Conservation (phyloP, 1,140 invertebrate species). For the Yoshiicerus persimilis region DNA sequence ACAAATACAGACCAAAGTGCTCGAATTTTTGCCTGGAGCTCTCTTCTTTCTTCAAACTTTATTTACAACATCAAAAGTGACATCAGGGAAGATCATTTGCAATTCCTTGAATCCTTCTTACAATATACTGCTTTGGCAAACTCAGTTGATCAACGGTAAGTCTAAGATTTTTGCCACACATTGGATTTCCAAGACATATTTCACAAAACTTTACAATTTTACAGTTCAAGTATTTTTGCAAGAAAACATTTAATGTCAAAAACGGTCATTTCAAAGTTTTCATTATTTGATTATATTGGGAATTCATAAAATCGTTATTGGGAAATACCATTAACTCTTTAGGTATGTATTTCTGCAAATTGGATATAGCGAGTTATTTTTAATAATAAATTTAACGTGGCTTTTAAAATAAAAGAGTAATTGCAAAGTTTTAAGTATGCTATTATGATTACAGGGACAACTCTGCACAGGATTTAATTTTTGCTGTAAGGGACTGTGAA, state of each 20-base stretch:
- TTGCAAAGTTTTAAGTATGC: not conserved
- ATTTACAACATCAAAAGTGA: conserved; percentile 58
- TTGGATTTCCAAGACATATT: too few relatives aligned
- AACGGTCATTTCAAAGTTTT: too few relatives aligned
- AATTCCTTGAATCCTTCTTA: conserved; percentile 54
- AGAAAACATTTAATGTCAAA: too few relatives aligned
- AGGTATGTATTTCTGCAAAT: too few relatives aligned
- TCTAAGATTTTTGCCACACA: too few relatives aligned
- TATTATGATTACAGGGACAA: not conserved
- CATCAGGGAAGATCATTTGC: conserved; percentile 58
- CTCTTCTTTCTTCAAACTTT: conserved; percentile 35
- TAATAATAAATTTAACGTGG: too few relatives aligned
- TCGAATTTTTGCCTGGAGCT: conserved; percentile 61
- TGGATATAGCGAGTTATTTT: too few relatives aligned
- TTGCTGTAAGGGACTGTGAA: not conserved
- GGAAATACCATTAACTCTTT: too few relatives aligned
- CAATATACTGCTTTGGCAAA: not conserved
- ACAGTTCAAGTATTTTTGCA: too few relatives aligned
- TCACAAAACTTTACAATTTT: not conserved
- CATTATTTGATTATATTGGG: too few relatives aligned
- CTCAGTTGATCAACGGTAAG: not conserved
- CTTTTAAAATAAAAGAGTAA: too few relatives aligned
- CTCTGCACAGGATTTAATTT: not conserved
- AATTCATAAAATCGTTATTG: too few relatives aligned
- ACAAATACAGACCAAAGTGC: conserved; percentile 65